Evolutionary conservation across 2,797 vertebrate species (phyloP), one percentile per base, ranked within the genome.

Genomic region (Crax fasciolata): DNA sequence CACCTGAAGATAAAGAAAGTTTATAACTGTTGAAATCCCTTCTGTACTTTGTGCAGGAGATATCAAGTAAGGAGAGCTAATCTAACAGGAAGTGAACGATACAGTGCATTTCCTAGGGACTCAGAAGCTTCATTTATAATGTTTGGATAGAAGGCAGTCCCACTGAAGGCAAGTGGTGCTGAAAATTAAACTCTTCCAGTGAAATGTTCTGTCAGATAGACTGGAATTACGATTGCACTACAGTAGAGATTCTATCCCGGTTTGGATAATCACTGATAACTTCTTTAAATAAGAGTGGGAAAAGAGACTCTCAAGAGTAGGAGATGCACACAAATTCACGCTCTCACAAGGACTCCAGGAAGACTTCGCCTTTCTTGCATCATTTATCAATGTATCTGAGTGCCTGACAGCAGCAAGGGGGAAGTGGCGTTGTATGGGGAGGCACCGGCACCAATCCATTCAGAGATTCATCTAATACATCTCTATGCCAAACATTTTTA

Each of bases 1-100:
- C 14, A 94, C 78, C 32, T 85, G 68, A 87, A 96, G 82, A 93
- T 87, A 96, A 94, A 52, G 32, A 49, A 67, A 77, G 65, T 91
- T 92, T 92, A 74, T 91, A 94, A 76, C 72, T 81, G 49, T 43
- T 81, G 46, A 97, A 94, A 94, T 96, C 76, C 87, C 76, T 23
- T 61, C 46, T 62, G 41, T 92, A 89, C 28, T 78, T 94, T 74
- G 25, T 65, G 78, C 44, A 14, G 76, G 65, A 94, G 73, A 89
- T 91, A 91, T 4, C 62, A 66, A 38, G 62, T 68, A 94, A 84
- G 0, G 2, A 87, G 76, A 89, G 23, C 62, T 93, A 93, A 92
- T 93, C 79, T 91, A 84, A 89, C 73, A 91, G 91, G 44, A 83
- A 76, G 57, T 85, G 89, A 92, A 80, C 83, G 84, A 89, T 94